Evolutionary conservation across 1,140 invertebrate genomes (phyloP).

Genomic region (Rhyacophila brunnea): DNA sequence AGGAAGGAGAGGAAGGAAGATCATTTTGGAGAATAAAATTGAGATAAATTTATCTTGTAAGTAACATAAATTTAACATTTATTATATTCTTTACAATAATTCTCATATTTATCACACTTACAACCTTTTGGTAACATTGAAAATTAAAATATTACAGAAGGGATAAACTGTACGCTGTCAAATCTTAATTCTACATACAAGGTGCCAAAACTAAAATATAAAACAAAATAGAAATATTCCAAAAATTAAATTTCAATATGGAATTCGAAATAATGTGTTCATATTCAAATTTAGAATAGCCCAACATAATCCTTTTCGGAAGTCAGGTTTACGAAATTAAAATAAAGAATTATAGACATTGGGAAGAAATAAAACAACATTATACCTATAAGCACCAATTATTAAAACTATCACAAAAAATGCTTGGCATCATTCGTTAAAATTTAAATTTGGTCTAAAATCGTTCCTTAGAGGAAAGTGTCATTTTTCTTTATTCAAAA

Average conservation of each 20-base stretch:
- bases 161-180: not conserved
- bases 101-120: conserved; percentile 9
- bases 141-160: conserved; percentile 2
- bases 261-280: not conserved
- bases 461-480: too few species aligned
- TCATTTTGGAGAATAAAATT: too few species aligned
- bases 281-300: too few species aligned
- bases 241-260: not conserved
- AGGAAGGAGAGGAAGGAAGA: too few species aligned
- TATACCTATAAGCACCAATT: not conserved
- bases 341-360: too few species aligned
- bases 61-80: conserved; percentile 8
- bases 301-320: too few species aligned
- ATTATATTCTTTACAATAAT: conserved; percentile 9
- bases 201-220: not conserved
- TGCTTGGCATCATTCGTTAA: too few species aligned
- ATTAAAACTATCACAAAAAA: too few species aligned
- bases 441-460: not conserved
- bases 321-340: too few species aligned
- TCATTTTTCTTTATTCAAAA: too few species aligned
- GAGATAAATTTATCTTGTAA: too few species aligned
- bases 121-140: not conserved
- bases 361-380: not conserved
- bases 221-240: not conserved
- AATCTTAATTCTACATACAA: too few species aligned